Conservation (phyloP, 2,888 invertebrate genomes). For the Mimumesa dahlbomi region DNA sequence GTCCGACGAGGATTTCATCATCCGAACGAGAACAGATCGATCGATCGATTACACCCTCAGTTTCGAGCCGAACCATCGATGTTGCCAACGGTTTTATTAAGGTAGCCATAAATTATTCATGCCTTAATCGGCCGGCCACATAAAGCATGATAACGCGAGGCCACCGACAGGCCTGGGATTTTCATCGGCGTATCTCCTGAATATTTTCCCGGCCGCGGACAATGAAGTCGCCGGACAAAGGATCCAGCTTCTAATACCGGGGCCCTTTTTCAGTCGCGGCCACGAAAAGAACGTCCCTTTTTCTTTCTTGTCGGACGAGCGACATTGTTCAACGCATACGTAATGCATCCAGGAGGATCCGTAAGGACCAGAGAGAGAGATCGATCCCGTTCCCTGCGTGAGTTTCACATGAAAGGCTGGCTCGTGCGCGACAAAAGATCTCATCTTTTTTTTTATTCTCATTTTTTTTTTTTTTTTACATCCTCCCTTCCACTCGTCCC, state of each 20-base stretch:
- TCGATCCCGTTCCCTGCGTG: slow-evolving; percentile 31
- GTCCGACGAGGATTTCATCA: no score
- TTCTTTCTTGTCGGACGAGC: slow-evolving; percentile 35
- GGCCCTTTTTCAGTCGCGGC: slow-evolving; percentile 31
- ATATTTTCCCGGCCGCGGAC: slow-evolving; percentile 60
- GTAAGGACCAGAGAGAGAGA: slow-evolving; percentile 12
- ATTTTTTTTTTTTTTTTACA: no score
- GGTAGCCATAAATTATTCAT: slow-evolving; percentile 58
- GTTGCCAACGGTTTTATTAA: slow-evolving; percentile 16
- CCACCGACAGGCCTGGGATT: slow-evolving; percentile 43
- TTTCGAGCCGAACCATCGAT: background rate
- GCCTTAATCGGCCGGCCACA: slow-evolving; percentile 52
- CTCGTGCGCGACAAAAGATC: slow-evolving; percentile 9
- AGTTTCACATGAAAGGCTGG: slow-evolving; percentile 24
- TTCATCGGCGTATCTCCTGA: slow-evolving; percentile 52
- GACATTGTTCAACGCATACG: slow-evolving; percentile 59
- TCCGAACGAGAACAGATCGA: no score
- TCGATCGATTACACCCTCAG: background rate
- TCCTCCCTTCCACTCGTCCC: no score
- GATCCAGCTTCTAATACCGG: slow-evolving; percentile 55
- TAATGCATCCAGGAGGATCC: slow-evolving; percentile 41
- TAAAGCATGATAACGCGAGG: slow-evolving; percentile 47
- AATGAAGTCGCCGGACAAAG: slow-evolving; percentile 64
- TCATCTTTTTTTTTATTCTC: no score
- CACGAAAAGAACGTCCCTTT: slow-evolving; percentile 34